Evolutionary conservation across 2,797 vertebrate genomes (phyloP).

Genomic region (Florisuga fusca): DNA sequence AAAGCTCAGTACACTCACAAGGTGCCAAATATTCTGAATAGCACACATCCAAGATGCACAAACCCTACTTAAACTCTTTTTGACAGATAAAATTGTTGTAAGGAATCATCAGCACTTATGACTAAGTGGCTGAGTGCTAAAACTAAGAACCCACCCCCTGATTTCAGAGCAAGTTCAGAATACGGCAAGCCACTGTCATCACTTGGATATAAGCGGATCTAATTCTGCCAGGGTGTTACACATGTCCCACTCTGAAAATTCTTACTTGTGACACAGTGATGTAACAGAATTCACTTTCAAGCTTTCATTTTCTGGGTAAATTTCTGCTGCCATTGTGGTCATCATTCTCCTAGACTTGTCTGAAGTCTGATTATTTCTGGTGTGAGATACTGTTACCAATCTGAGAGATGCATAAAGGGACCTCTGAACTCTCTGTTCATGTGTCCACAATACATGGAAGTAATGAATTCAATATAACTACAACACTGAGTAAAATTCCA

Average conservation of each 20-base stretch:
- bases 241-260: neutral
- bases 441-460: neutral
- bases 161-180: neutral
- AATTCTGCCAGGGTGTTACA: neutral
- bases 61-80: slow-evolving; percentile 44
- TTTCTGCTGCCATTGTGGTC: neutral
- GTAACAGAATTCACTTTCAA: neutral
- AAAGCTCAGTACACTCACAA: neutral
- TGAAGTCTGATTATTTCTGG: neutral
- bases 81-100: slow-evolving; percentile 14
- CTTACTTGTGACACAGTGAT: neutral
- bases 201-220: neutral
- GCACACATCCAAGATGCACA: neutral
- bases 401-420: neutral
- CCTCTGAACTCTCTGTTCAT: neutral
- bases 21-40: slow-evolving; percentile 41
- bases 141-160: neutral
- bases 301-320: neutral
- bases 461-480: neutral
- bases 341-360: neutral
- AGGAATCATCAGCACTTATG: neutral
- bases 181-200: neutral
- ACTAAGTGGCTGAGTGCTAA: neutral
- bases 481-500: neutral
- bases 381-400: neutral